Evolutionary conservation across 2,113 vertebrate species (phyloP), one percentile per base, ranked within the genome.

Genomic region (Trochalopteron elliotii): DNA sequence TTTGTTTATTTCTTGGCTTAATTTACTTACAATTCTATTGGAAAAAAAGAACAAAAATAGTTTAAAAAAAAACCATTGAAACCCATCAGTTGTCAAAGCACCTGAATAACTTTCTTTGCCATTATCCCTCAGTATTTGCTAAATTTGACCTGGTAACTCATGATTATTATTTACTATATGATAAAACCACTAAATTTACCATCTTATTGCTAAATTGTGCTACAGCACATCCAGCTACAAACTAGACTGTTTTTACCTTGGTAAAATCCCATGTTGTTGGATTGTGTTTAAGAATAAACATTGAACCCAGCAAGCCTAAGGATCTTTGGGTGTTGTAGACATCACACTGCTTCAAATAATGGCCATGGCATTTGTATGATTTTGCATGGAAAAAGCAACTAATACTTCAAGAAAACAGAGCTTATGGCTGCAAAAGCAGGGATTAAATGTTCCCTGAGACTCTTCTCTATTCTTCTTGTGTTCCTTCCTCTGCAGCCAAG

Each of bases 1-100:
- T 94, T 97, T 98, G 92, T 98, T 98, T 96, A 99, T 99, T 52
- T 99, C 99, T 89, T 96, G 97, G 93, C 98, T 98, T 96, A 99
- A 92, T 94, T 98, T 99, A 39, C 98, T 98, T 92, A 99, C 95
- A 65, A 99, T 96, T 88, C 99, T 99, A 69, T 35, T 55, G 65
- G 81, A 92, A 93, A 87, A 87, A 30, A 94, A 90, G 76, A 33
- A 90, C 4, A 93, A 76, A 94, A 71, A 37, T 27, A 53, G 37
- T 86, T 67, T 52, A 64, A 59, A 4, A 15, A 76, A 1, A 4
- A 37, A 12, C 8, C 7, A 7, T 72, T 53, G 12, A 60, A 61
- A 53, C 6, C 17, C 14, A 3, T 31, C 5, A 15, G 14, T 61
- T 76, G 35, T 77, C 40, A 77, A 69, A 69, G 25, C 18, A 63